Base-by-base conservation (phyloP, 1,140 invertebrate genomes). In the Lutraria rhynchaena region DNA sequence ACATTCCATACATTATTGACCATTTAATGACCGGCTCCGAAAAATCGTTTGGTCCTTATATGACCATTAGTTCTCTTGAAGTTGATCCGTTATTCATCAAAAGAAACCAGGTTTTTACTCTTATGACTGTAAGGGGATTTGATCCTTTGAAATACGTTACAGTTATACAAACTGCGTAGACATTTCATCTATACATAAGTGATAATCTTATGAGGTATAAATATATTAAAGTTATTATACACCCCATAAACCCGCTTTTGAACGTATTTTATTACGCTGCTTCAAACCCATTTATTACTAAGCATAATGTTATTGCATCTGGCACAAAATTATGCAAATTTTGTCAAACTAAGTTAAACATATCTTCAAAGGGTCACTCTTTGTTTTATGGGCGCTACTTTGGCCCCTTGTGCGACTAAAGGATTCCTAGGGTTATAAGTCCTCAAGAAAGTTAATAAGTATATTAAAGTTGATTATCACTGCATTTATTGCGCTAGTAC, bases 1-100 rank as follows among this genome's bases (percentile, higher is more conserved):
- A 41, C 41, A 75, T 75, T 75, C 73, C 73, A 61, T 15, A 46
- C 33, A 35, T 61, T 75, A 63, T 75, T 75, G 73, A 35, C 44
- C 41, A 75, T 75, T 75, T 46, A 61, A 49, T 61, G 73, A 49
- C 31, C 29, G 37, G 53, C 41, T 44, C 63, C 53, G 33, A 61
- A 60, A 44, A 60, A 60, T 63, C 3, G 3, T 44, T 61, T 60
- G 37, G 57, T 46, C 33, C 51, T 27, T 51, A 46, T 46, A 11
- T 5, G 19, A 4, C 3, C 58, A 22, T 33, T 41, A 27, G 5
- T 24, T 15, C 46, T 24, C 57, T 75, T 22, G 57, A 61, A 61
- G 29, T 31, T 27, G 3, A 44, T 60, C 41, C 73, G 53, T 57
- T 61, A 29, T 60, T 41, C 57, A 60, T 63, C 57, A 49, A 63